phyloP scores from a whole-genome alignment of 2,888 invertebrate genomes.

The Rhogogaster chlorosoma region DNA sequence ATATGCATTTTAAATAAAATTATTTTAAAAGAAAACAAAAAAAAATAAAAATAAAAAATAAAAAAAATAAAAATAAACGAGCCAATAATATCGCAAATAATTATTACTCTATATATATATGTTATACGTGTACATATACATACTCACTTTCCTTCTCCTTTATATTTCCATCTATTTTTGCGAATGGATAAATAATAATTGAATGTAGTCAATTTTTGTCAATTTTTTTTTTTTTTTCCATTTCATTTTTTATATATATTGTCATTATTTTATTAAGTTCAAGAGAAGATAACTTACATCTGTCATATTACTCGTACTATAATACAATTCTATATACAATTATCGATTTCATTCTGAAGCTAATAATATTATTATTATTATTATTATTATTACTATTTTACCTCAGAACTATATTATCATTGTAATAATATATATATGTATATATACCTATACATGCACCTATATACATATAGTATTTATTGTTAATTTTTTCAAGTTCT shows the following conservation, averaged over 20 bases:
- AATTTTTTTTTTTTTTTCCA: not conserved
- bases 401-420: too few species aligned
- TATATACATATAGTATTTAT: not conserved
- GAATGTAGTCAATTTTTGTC: not conserved
- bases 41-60: too few species aligned
- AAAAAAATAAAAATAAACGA: too few species aligned
- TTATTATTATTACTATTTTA: not conserved
- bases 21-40: not conserved
- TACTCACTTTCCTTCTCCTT: not conserved
- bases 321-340: conserved; percentile 73
- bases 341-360: conserved; percentile 50
- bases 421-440: not conserved
- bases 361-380: conserved; percentile 24
- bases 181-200: not conserved
- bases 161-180: not conserved
- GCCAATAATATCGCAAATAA: too few species aligned
- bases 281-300: conserved; percentile 62
- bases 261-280: conserved; percentile 75
- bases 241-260: conserved; percentile 67
- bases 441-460: conserved; percentile 10
- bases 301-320: conserved; percentile 48
- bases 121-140: too few species aligned
- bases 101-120: too few species aligned
- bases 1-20: conserved; percentile 16
- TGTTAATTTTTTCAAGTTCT: not conserved